Conservation (phyloP, 2,113 vertebrate species). For the Sclerurus mexicanus region DNA sequence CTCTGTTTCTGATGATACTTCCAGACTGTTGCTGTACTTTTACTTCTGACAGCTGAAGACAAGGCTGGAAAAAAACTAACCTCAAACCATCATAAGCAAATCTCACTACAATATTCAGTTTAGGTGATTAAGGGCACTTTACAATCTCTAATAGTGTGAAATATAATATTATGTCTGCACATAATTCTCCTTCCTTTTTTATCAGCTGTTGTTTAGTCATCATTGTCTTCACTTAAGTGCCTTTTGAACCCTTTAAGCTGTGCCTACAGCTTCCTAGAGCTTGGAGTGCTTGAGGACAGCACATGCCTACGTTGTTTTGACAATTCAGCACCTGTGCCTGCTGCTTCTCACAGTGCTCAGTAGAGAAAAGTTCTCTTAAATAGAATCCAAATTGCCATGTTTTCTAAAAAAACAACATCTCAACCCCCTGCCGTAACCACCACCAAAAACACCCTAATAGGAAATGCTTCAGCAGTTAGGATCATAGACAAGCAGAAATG, state of each 20-base stretch:
- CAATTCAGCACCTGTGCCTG: not conserved
- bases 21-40: not conserved
- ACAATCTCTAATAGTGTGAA: too few species aligned
- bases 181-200: not conserved
- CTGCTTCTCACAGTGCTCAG: not conserved
- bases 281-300: not conserved
- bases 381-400: not conserved
- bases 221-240: not conserved
- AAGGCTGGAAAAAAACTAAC: not conserved
- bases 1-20: not conserved
- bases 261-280: not conserved
- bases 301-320: not conserved
- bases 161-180: not conserved
- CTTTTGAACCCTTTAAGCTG: not conserved
- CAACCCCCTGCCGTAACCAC: not conserved
- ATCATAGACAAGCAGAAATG: not conserved
- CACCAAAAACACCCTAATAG: not conserved
- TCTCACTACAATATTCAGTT: not conserved
- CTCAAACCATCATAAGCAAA: not conserved
- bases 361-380: not conserved
- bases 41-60: not conserved
- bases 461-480: not conserved
- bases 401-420: not conserved
- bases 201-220: not conserved
- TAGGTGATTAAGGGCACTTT: not conserved